Evolutionary conservation across 1,140 invertebrate species (phyloP).

Genomic region (Eciton burchellii): DNA sequence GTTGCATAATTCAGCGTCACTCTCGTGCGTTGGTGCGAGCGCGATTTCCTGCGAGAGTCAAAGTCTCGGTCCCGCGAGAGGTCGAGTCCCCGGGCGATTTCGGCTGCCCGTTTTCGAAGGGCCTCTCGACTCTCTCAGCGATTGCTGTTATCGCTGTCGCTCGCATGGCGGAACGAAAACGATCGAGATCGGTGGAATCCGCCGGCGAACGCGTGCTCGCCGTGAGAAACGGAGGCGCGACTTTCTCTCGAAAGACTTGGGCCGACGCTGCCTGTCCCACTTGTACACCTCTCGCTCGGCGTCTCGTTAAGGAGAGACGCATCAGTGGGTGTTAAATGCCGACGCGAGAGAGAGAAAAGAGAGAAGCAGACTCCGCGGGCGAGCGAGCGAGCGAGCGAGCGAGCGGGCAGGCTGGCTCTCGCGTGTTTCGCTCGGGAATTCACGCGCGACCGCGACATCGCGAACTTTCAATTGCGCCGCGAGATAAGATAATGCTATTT

Average conservation of each 20-base stretch:
- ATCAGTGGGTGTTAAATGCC: conserved; percentile 52
- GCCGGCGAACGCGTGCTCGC: neutral
- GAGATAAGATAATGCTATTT: neutral
- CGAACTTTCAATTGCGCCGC: conserved; percentile 20
- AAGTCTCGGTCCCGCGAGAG: too few species aligned
- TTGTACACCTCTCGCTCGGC: conserved; percentile 26
- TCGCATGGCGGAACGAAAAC: neutral
- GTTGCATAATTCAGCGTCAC: too few species aligned
- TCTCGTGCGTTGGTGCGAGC: neutral
- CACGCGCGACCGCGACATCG: conserved; percentile 1
- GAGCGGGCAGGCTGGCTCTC: neutral
- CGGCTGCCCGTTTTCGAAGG: too few species aligned
- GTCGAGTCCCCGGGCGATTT: too few species aligned
- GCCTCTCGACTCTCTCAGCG: neutral
- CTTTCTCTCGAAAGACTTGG: conserved; percentile 47
- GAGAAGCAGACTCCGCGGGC: conserved; percentile 44
- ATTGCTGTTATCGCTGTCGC: neutral
- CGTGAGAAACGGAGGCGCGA: neutral
- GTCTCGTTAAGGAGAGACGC: conserved; percentile 26
- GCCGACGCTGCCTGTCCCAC: conserved; percentile 2
- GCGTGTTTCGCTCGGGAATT: conserved; percentile 23
- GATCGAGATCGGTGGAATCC: neutral
- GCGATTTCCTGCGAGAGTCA: neutral
- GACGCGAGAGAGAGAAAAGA: too few species aligned
- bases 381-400: too few species aligned